Evolutionary conservation across 2,888 invertebrate genomes (phyloP).

Genomic region (Folsomia candida): DNA sequence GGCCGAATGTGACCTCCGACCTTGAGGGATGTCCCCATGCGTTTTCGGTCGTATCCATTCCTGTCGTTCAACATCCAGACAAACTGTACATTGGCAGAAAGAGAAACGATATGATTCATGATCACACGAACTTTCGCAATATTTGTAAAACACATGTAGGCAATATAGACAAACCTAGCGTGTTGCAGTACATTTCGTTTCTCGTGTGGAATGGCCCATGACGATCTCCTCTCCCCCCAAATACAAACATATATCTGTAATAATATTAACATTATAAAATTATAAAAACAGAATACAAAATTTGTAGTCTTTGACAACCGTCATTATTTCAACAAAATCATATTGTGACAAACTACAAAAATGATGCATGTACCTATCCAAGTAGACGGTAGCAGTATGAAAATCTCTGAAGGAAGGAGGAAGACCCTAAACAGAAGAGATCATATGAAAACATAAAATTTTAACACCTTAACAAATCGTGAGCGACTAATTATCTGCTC

Average conservation of each 20-base stretch:
- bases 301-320: no score
- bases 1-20: conserved; percentile 85
- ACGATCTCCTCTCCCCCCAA: conserved; percentile 80
- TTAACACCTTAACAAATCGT: background rate
- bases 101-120: no score
- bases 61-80: conserved; percentile 68
- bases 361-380: conserved; percentile 69
- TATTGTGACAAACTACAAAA: no score
- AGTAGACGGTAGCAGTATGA: conserved; percentile 77
- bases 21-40: conserved; percentile 66
- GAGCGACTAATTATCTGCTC: no score
- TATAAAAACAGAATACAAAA: no score
- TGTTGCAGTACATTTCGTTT: conserved; percentile 73
- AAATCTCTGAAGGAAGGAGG: conserved; percentile 78
- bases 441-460: conserved; percentile 2
- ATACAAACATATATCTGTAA: no score
- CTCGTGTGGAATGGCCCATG: conserved; percentile 64
- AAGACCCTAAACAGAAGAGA: conserved; percentile 58
- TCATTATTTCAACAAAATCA: no score
- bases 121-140: conserved; percentile 74
- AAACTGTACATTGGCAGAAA: no score
- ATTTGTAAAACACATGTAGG: conserved; percentile 60
- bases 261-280: no score
- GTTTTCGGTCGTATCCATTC: conserved; percentile 67
- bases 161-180: no score